Base-by-base conservation (phyloP, 2,888 invertebrate genomes). In the Acanthococcus lagerstroemiae region DNA sequence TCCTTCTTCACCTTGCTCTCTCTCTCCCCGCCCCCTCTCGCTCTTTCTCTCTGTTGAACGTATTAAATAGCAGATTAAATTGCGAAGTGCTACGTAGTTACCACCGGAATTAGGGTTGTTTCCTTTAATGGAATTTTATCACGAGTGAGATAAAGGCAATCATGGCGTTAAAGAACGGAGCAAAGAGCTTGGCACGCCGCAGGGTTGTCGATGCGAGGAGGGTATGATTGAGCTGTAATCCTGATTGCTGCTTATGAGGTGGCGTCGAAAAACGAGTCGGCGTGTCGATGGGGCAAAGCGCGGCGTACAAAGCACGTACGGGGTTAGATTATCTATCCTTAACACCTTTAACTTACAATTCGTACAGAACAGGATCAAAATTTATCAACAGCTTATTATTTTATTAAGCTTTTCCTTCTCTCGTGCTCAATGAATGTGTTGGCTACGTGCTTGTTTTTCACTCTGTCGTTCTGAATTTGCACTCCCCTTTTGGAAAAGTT, bases 231-330 rank as follows among this genome's bases (percentile, higher is more conserved):
- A 65, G 65, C 55, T 55, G 65, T 65, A 65, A 65, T 65, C 55
- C 45, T 65, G 65, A 65, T 65, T 65, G 65, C 65, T 65, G 55
- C n/a, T n/a, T n/a, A n/a, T n/a, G n/a, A n/a, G n/a, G n/a, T n/a
- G n/a, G n/a, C n/a, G n/a, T n/a, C n/a, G n/a, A n/a, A n/a, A n/a
- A n/a, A n/a, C n/a, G n/a, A n/a, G n/a, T n/a, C n/a, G n/a, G n/a
- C n/a, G n/a, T n/a, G n/a, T n/a, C n/a, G n/a, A n/a, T n/a, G n/a
- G n/a, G n/a, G n/a, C n/a, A n/a, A n/a, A n/a, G n/a, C n/a, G n/a
- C n/a, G n/a, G n/a, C n/a, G n/a, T n/a, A n/a, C n/a, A 54, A 48
- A 27, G 52, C n/a, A 21, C 19, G 19, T 15, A 45, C 22, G 44
- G 25, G 57, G 57, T 58, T 46, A 58, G 57, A 58, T 58, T 58